Evolutionary conservation across 2,888 invertebrate genomes (phyloP).

Genomic region (Linyphia triangularis): DNA sequence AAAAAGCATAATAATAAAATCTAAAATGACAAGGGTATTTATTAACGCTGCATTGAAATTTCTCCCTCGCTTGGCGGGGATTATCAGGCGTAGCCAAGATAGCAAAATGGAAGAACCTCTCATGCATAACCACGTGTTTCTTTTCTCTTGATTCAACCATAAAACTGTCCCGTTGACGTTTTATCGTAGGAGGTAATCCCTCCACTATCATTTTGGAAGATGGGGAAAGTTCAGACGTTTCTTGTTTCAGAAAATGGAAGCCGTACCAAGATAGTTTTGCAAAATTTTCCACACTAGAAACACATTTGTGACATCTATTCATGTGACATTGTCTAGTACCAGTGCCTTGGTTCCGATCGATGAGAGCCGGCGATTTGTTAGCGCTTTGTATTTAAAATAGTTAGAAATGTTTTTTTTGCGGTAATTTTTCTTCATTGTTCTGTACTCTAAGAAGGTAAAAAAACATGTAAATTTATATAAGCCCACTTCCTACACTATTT

Average conservation of each 20-base stretch:
- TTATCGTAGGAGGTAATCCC: slow-evolving; percentile 58
- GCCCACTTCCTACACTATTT: too few species aligned
- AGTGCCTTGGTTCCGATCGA: not conserved
- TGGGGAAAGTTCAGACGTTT: slow-evolving; percentile 13
- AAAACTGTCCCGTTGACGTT: slow-evolving; percentile 62
- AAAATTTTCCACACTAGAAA: not conserved
- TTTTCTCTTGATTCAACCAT: slow-evolving; percentile 44
- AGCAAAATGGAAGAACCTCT: slow-evolving; percentile 3
- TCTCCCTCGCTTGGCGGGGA: not conserved
- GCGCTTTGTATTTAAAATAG: too few species aligned
- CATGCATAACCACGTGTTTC: slow-evolving; percentile 36
- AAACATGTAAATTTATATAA: too few species aligned
- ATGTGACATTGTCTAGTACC: not conserved
- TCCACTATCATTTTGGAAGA: not conserved
- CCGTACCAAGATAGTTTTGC: slow-evolving; percentile 3
- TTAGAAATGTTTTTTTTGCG: too few species aligned
- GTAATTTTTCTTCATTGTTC: too few species aligned
- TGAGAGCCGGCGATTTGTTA: too few species aligned
- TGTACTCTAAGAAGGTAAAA: too few species aligned
- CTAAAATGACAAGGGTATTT: slow-evolving; percentile 29
- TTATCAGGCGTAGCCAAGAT: slow-evolving; percentile 54
- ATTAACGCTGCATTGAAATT: slow-evolving; percentile 7
- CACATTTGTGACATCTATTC: too few species aligned
- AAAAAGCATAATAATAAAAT: not conserved
- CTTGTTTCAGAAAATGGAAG: slow-evolving; percentile 42